Evolutionary conservation across 1,140 invertebrate species (phyloP), one percentile per base, ranked within the genome.

Genomic region (Pseudoatta argentina): DNA sequence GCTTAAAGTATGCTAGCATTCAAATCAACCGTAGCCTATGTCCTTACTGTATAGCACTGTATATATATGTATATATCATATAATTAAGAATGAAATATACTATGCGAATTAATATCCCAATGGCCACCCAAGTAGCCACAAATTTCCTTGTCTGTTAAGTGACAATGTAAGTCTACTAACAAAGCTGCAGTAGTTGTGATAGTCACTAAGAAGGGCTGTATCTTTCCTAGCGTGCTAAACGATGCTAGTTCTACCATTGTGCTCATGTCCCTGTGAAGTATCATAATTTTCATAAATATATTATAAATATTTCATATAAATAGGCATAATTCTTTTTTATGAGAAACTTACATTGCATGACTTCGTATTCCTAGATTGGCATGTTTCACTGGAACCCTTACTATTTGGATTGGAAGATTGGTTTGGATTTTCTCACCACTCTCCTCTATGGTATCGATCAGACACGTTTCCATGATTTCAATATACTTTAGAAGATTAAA

Each of bases 91-190:
- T 48, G 16, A 81, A 44, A 55, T 34, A 6, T 96, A 99, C 98
- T 98, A 91, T 99, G 98, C 89, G 97, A 97, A 95, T 98, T 98
- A 63, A 98, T 97, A 95, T 99, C 98, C 99, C 99, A 99, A 64
- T 97, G 97, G 30, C 99, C 99, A 75, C 97, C 98, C 30, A 99
- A 95, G 95, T 99, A 99, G 3, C 99, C 99, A 92, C 98, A 98
- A 39, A 99, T 97, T 96, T 99, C 98, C 89, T 97, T 97, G 88
- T 97, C 97, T 21, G 98, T 98, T 85, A 99, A 95, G 95, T 99
- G 98, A 93, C 98, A 98, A 93, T 99, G 99, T 87, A 99, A 97
- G 95, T 99, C 98, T 90, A 99, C 97, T 6, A 99, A 95, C 53
- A 99, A 95, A 78, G 98, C 96, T 18, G 98, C 98, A 93, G 98